These are phyloP conservation scores for Hydrotaea diabolus DNA, from an alignment of 2,888 invertebrate genomes.

Conservation along the genomic window DNA sequence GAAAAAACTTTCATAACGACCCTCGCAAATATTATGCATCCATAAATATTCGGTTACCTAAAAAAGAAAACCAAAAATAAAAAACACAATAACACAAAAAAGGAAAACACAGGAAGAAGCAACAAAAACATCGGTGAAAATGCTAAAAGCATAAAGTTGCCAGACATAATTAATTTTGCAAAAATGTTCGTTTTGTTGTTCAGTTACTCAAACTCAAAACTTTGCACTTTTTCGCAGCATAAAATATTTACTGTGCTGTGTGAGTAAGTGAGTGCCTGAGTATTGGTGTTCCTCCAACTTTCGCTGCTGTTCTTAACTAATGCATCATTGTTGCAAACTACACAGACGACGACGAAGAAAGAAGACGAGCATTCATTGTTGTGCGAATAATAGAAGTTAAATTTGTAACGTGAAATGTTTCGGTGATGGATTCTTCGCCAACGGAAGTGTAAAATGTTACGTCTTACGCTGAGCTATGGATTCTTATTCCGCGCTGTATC, in stretches of 20 bases:
- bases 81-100: too few species aligned
- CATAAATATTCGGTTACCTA: slow-evolving; percentile 23
- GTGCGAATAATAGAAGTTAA: slow-evolving; percentile 15
- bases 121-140: slow-evolving; percentile 16
- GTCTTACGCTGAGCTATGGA: not conserved
- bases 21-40: slow-evolving; percentile 17
- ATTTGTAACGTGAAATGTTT: not conserved
- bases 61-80: not conserved
- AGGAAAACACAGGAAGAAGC: too few species aligned
- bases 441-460: slow-evolving; percentile 26
- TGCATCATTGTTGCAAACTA: slow-evolving; percentile 18
- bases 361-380: not conserved
- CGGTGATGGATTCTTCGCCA: not conserved
- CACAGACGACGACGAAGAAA: too few species aligned
- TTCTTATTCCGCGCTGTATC: not conserved
- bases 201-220: slow-evolving; percentile 10
- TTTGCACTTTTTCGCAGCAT: slow-evolving; percentile 8
- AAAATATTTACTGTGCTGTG: slow-evolving; percentile 27
- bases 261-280: too few species aligned
- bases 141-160: slow-evolving; percentile 41
- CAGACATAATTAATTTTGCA: slow-evolving; percentile 48
- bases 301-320: not conserved
- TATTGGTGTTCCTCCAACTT: not conserved
- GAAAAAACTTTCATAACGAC: not conserved
- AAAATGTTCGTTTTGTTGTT: slow-evolving; percentile 34